A percentile compares a stretch with the other conserved stretches of the same genome.
phyloP scores from a whole-genome alignment of 2,113 vertebrate genomes.

The Orthonyx spaldingii region DNA sequence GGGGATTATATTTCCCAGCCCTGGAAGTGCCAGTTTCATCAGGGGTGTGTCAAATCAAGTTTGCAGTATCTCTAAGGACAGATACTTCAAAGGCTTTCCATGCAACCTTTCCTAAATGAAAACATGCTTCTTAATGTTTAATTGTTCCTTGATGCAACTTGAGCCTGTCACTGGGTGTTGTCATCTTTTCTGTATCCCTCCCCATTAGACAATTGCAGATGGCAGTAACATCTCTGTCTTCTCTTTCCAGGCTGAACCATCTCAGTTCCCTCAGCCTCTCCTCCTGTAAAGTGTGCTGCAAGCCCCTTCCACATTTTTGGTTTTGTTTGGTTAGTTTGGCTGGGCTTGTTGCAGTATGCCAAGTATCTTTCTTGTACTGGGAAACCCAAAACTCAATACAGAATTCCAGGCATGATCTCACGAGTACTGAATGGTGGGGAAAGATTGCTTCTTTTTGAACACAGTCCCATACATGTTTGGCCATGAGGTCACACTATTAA shows the following conservation, averaged over 20 bases:
- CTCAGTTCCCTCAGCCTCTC: background rate
- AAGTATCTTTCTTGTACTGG: background rate
- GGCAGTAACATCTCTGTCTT: background rate
- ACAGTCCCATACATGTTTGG: accelerated
- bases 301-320: background rate
- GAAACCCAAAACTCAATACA: background rate
- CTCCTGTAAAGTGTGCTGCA: background rate
- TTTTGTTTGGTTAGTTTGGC: background rate
- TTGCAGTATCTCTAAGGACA: background rate
- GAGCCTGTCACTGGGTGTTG: background rate
- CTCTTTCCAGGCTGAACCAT: background rate
- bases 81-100: background rate
- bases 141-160: background rate
- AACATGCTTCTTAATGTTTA: background rate
- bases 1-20: background rate
- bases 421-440: background rate
- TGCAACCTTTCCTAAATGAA: background rate
- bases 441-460: background rate
- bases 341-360: background rate
- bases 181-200: background rate
- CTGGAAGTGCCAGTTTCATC: background rate
- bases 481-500: background rate
- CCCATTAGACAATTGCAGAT: background rate
- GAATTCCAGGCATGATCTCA: background rate
- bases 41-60: background rate